Conservation (phyloP, 2,113 vertebrate species). For the Syrmaticus mikado region DNA sequence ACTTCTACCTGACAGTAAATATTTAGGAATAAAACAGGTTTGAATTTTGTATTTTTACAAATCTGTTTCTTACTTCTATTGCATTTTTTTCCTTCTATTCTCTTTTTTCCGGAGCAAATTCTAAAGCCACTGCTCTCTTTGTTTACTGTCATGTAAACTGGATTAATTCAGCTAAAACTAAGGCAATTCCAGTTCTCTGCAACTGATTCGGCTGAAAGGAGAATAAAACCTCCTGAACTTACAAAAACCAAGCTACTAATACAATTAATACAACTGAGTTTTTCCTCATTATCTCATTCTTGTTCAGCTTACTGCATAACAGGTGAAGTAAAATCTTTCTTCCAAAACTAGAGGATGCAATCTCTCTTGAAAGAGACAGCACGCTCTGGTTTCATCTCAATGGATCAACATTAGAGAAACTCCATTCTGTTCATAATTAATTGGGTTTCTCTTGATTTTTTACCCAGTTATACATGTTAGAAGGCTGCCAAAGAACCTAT, state of each 20-base stretch:
- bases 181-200: background rate
- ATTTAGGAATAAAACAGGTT: rapidly evolving
- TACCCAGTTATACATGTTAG: background rate
- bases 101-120: background rate
- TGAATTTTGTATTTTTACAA: background rate
- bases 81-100: background rate
- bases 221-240: background rate
- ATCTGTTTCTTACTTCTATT: background rate
- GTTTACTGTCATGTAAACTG: background rate
- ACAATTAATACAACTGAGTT: background rate
- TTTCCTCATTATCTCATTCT: background rate
- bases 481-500: background rate
- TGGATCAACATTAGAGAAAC: background rate
- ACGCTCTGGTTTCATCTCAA: rapidly evolving
- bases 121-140: background rate
- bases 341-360: rapidly evolving
- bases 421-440: background rate
- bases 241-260: background rate
- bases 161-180: background rate
- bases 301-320: background rate
- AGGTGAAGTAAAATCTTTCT: background rate
- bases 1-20: background rate
- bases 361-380: background rate
- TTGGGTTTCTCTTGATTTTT: background rate
- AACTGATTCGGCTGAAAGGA: background rate